These are phyloP conservation scores for Rhinichthys osculus DNA, from an alignment of 2,797 vertebrate species.

Conservation along the genomic window DNA sequence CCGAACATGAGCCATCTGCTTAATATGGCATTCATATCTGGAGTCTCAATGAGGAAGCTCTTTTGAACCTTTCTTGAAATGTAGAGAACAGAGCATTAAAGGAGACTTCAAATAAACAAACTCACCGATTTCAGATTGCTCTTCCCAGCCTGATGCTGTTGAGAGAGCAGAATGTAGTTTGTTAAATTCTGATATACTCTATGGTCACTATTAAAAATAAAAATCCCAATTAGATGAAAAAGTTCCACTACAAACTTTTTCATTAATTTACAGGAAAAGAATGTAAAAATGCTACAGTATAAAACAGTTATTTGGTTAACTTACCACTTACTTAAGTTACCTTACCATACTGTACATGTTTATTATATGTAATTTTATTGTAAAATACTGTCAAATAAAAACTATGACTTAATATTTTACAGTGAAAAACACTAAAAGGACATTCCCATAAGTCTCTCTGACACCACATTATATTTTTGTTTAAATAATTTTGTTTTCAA, in stretches of 20 bases:
- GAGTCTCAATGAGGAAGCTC: not conserved
- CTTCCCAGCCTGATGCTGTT: conserved; percentile 63
- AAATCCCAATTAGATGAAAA: not conserved
- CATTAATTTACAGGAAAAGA: not conserved
- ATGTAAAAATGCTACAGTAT: not conserved
- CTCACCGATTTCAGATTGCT: conserved; percentile 59
- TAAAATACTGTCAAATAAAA: not conserved
- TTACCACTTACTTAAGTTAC: not conserved
- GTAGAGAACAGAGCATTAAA: not conserved
- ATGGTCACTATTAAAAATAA: not conserved
- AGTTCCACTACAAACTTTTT: not conserved
- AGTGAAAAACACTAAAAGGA: not conserved
- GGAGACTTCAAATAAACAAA: conserved; percentile 29
- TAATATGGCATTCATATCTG: conserved; percentile 6
- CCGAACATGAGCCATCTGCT: conserved; percentile 9
- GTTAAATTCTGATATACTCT: not conserved
- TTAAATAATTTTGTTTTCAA: not conserved
- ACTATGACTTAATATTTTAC: not conserved
- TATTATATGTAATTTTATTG: not conserved
- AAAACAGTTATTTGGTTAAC: not conserved
- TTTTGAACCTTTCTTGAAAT: not conserved
- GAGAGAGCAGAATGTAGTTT: conserved; percentile 29
- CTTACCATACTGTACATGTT: not conserved
- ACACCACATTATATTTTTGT: not conserved
- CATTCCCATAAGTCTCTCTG: not conserved